Conservation (phyloP, 2,113 vertebrate genomes). For the Cyphomyrus plagiostoma region DNA sequence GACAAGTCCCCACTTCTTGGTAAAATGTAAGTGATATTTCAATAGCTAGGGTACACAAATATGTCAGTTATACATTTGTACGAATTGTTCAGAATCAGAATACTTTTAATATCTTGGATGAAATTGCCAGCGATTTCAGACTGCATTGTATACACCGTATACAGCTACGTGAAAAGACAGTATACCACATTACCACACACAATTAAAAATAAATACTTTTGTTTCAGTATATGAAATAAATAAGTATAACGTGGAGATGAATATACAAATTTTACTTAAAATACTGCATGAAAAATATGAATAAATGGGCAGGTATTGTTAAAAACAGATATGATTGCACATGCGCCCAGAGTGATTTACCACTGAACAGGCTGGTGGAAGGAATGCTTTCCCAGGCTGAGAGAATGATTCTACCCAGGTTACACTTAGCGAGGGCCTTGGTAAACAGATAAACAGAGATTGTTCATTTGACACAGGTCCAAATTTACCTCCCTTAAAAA, state of each 20-base stretch:
- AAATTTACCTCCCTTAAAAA: neutral
- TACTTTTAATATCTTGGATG: too few species aligned
- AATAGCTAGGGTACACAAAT: neutral
- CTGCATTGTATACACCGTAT: neutral
- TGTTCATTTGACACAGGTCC: neutral
- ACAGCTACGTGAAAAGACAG: neutral
- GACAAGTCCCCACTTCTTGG: neutral
- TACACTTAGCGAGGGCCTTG: neutral
- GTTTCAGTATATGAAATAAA: neutral
- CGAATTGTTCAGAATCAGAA: neutral
- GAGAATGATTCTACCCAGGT: neutral
- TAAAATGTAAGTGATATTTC: neutral
- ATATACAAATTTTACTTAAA: neutral
- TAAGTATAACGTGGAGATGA: neutral
- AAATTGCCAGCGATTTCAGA: neutral
- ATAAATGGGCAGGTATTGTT: neutral
- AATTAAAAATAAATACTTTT: neutral
- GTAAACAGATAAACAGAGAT: conserved; percentile 8
- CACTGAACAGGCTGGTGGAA: neutral
- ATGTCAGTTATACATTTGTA: neutral
- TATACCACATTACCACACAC: neutral
- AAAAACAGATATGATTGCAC: neutral
- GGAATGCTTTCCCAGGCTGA: neutral
- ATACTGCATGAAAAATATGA: neutral
- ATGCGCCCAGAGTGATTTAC: neutral